Evolutionary conservation across 2,888 invertebrate species (phyloP).

Genomic region (Polylopha cassiicola): DNA sequence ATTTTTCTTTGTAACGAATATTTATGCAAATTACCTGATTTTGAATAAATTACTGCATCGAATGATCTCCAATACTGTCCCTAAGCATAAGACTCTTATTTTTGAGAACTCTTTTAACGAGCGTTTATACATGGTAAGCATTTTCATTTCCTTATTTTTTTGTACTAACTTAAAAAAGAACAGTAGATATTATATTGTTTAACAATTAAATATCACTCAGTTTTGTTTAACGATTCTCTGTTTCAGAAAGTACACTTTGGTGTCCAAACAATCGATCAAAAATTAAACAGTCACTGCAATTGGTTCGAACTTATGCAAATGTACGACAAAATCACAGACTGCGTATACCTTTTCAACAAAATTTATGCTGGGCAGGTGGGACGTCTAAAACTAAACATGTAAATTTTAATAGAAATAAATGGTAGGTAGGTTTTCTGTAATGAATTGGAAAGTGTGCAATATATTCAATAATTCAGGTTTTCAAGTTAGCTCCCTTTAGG

Average conservation of each 20-base stretch:
- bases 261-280: slow-evolving; percentile 27
- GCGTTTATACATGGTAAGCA: slow-evolving; percentile 36
- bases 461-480: not conserved
- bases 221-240: not conserved
- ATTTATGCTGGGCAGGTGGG: slow-evolving; percentile 51
- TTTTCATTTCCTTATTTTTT: too few relatives aligned
- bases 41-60: too few relatives aligned
- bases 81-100: slow-evolving; percentile 28
- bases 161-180: too few relatives aligned
- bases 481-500: too few relatives aligned
- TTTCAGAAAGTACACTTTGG: slow-evolving; percentile 33
- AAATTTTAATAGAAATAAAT: too few relatives aligned
- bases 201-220: too few relatives aligned
- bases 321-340: slow-evolving; percentile 53
- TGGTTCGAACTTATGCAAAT: slow-evolving; percentile 61
- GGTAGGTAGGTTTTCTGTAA: too few relatives aligned
- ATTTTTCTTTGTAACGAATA: slow-evolving; percentile 36
- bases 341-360: slow-evolving; percentile 45
- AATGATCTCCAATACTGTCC: slow-evolving; percentile 24
- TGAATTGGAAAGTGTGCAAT: not conserved
- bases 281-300: slow-evolving; percentile 31
- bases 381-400: slow-evolving; percentile 1
- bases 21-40: slow-evolving; percentile 39
- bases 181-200: too few relatives aligned
- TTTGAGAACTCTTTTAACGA: slow-evolving; percentile 29